phyloP scores from a whole-genome alignment of 2,113 vertebrate genomes.

The Neotoma lepida region DNA sequence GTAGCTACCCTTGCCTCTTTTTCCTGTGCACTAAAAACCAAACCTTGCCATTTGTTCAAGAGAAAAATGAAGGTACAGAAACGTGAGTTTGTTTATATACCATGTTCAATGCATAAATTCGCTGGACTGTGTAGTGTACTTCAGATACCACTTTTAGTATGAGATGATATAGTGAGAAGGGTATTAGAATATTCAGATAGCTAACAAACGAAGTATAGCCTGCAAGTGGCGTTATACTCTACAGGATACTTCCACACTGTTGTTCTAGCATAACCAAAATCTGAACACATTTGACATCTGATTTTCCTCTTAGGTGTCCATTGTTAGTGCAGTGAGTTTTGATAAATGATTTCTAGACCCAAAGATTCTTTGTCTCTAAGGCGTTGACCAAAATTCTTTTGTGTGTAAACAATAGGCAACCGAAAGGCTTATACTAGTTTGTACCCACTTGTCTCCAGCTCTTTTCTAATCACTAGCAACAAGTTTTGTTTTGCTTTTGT shows the following conservation, averaged over 20 bases:
- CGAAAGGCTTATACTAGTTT: background rate
- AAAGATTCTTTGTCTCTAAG: background rate
- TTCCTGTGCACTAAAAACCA: background rate
- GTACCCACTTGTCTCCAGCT: background rate
- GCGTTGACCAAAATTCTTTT: background rate
- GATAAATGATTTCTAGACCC: background rate
- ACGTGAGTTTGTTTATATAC: background rate
- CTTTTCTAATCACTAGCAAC: constrained; percentile 32
- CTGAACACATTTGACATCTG: background rate
- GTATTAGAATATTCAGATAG: background rate
- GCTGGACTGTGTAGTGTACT: background rate
- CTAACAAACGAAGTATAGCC: background rate
- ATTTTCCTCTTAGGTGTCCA: background rate
- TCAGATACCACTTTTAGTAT: background rate
- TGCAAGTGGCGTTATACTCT: background rate
- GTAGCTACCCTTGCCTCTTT: fast-evolving
- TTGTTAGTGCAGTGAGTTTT: background rate
- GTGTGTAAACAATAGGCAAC: background rate
- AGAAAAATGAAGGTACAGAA: background rate
- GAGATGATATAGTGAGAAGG: background rate
- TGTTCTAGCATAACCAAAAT: background rate
- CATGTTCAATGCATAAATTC: background rate
- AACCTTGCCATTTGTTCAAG: background rate
- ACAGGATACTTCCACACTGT: background rate
- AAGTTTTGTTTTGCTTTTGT: constrained; percentile 22